Evolutionary conservation across 2,888 invertebrate genomes (phyloP), one percentile per base, ranked within the genome.

Genomic region (Parnassius mnemosyne): DNA sequence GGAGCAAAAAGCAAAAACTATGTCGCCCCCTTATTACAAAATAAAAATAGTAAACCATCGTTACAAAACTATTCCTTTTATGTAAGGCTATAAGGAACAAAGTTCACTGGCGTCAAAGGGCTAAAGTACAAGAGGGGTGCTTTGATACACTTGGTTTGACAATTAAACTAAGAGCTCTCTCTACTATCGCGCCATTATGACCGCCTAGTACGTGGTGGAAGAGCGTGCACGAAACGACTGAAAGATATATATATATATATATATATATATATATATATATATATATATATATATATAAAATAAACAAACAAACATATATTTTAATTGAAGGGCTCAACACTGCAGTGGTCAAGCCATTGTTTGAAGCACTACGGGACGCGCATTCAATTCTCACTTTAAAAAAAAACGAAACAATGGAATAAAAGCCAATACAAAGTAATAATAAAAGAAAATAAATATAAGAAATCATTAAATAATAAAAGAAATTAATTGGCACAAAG

Each of bases 81-180:
- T n/a, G 1, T 41, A 10, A 13, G 25, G 41, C 34, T 11, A 34
- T 62, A 62, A 49, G 62, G 43, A 16, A 42, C 53, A 58, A 56
- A 54, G 44, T 58, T 46, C 53, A 34, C 51, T 62, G 57, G 44
- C 11, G 42, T 49, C 42, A n/a, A 10, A 43, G 9, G n/a, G 42
- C 20, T n/a, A 16, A 11, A 52, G 20, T 34, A 13, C 10, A 11
- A 13, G 47, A 20, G 53, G 49, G 57, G 52, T 16, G 53, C 53
- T 62, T 57, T 49, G 53, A 57, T 49, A 57, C 42, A 34, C 49
- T 62, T 62, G 58, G 62, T 62, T 62, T 62, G 62, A 58, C 53
- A 58, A 62, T 62, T 58, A 62, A 49, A 62, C 34, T 53, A 43
- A 62, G 62, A 54, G 62, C 57, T 43, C 57, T 61, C 61, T 25